Percentiles rank a stretch among this genome's conserved stretches.
Conservation (phyloP, 2,888 invertebrate genomes). For the Busseola fusca region DNA sequence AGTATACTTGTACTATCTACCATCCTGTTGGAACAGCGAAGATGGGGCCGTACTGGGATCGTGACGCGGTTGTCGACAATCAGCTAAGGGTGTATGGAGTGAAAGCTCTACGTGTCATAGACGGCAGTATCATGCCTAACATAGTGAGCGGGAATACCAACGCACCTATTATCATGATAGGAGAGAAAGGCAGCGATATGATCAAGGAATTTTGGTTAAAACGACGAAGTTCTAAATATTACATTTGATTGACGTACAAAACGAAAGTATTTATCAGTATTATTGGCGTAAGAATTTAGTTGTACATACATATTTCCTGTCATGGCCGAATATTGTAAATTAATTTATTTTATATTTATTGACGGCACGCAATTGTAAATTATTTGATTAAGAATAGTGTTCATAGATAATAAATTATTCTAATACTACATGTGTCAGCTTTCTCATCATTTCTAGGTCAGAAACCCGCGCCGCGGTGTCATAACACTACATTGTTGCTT, state of each 20-base stretch:
- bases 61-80: constrained; percentile 94
- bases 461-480: constrained; percentile 44
- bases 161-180: constrained; percentile 96
- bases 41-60: constrained; percentile 96
- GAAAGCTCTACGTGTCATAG: constrained; percentile 93
- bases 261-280: constrained; percentile 62
- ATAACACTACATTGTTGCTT: constrained; percentile 50
- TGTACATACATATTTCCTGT: constrained; percentile 53
- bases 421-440: constrained; percentile 29
- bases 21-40: constrained; percentile 96
- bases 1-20: constrained; percentile 95
- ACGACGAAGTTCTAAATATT: constrained; percentile 84
- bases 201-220: constrained; percentile 95
- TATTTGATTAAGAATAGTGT: constrained; percentile 30
- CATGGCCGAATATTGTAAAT: constrained; percentile 5
- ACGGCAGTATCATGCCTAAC: constrained; percentile 96
- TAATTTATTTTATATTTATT: constrained; percentile 42
- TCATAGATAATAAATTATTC: constrained; percentile 47
- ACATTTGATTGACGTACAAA: constrained; percentile 68
- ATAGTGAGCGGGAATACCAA: constrained; percentile 96
- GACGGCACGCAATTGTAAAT: constrained; percentile 28
- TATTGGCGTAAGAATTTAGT: constrained; percentile 45
- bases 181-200: constrained; percentile 96
- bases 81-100: constrained; percentile 94
- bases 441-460: constrained; percentile 52